These are phyloP conservation scores for Galerucella pusilla DNA, from an alignment of 2,888 invertebrate species.

Conservation along the genomic window DNA sequence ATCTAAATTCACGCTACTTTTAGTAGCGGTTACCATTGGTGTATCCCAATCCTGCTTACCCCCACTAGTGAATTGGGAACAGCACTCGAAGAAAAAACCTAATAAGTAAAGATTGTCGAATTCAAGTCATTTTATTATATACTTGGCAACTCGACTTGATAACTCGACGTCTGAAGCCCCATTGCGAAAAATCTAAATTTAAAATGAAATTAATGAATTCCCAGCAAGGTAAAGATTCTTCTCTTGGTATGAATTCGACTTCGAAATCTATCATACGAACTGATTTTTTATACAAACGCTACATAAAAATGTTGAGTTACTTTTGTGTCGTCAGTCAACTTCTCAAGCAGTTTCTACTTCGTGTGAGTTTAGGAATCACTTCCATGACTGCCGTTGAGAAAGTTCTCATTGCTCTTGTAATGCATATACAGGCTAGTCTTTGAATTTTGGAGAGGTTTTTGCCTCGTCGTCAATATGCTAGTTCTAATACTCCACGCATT, in stretches of 20 bases:
- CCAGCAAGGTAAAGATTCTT: neutral
- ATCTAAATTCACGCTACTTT: too few species aligned
- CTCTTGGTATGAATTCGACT: neutral
- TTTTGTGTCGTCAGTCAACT: too few species aligned
- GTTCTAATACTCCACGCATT: too few species aligned
- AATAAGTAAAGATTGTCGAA: conserved; percentile 34
- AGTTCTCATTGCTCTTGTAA: too few species aligned
- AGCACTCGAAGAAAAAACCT: conserved; percentile 13
- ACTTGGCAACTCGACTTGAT: neutral
- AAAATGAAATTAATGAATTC: neutral
- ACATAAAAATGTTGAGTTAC: too few species aligned
- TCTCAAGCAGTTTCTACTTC: too few species aligned
- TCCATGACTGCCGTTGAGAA: too few species aligned
- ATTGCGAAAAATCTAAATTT: neutral
- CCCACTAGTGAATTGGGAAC: conserved; percentile 12
- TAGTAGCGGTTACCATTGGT: neutral
- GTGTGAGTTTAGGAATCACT: too few species aligned
- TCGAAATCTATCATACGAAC: neutral
- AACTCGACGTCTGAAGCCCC: neutral
- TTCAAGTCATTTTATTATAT: conserved; percentile 29
- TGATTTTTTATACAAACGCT: neutral
- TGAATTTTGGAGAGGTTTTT: too few species aligned
- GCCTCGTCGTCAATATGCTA: too few species aligned
- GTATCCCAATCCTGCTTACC: conserved; percentile 7
- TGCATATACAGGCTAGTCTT: too few species aligned